These are phyloP conservation scores for Pimpla rufipes DNA, from an alignment of 2,888 invertebrate species.

Conservation along the genomic window DNA sequence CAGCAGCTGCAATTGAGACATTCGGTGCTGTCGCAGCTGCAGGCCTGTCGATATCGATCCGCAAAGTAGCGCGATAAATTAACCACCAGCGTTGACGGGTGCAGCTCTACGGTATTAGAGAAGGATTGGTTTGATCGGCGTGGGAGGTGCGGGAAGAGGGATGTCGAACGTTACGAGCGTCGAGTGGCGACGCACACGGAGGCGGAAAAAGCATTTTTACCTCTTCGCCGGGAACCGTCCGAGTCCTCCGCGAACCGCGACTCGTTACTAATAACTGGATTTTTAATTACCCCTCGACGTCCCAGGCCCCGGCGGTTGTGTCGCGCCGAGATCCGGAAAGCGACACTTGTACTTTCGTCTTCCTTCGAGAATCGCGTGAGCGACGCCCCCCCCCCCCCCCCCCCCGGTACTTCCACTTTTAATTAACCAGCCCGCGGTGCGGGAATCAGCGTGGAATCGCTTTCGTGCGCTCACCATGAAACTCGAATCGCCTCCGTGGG, in stretches of 20 bases:
- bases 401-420: constrained; percentile 53
- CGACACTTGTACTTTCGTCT: constrained; percentile 56
- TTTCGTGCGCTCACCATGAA: not conserved
- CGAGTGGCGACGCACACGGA: constrained; percentile 1
- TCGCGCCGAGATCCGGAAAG: constrained; percentile 49
- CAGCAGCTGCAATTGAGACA: constrained; percentile 58
- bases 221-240: constrained; percentile 36
- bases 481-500: not conserved
- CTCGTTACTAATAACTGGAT: constrained; percentile 43
- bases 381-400: too few relatives aligned
- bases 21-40: constrained; percentile 35
- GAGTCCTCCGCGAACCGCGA: constrained; percentile 7
- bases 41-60: constrained; percentile 62
- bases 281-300: constrained; percentile 51
- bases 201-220: constrained; percentile 9
- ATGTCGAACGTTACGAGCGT: not conserved
- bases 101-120: constrained; percentile 27
- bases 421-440: constrained; percentile 34
- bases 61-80: constrained; percentile 53
- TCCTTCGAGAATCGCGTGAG: constrained; percentile 56
- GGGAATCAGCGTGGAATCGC: constrained; percentile 11
- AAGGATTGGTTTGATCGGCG: constrained; percentile 9
- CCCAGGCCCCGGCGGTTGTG: constrained; percentile 23
- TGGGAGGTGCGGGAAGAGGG: constrained; percentile 7
- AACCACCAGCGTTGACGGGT: constrained; percentile 42